Percentiles rank a stretch among this genome's conserved stretches.
phyloP scores from a whole-genome alignment of 2,113 vertebrate species.

The Phalacrocorax brasilianus region DNA sequence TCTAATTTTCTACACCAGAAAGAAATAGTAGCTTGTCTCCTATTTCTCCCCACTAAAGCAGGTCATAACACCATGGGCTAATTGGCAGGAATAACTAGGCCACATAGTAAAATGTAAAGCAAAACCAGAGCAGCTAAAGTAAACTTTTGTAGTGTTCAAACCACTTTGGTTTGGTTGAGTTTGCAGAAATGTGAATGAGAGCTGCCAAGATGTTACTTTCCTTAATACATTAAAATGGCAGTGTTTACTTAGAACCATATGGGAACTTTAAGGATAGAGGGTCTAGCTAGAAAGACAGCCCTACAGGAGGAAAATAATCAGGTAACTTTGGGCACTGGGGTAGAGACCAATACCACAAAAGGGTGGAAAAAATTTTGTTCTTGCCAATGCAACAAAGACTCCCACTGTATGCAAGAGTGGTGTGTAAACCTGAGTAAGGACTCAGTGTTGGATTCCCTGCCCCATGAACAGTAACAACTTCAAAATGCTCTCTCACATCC shows the following conservation, averaged over 20 bases:
- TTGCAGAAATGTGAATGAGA: conserved; percentile 19
- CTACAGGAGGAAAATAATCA: conserved; percentile 41
- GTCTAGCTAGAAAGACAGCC: conserved; percentile 10
- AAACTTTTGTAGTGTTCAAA: conserved; percentile 39
- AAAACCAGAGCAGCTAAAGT: conserved; percentile 65
- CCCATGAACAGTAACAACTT: neutral
- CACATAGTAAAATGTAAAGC: conserved; percentile 51
- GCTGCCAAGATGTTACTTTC: conserved; percentile 58
- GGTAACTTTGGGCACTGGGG: neutral
- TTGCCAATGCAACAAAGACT: neutral
- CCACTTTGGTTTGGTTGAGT: conserved; percentile 58
- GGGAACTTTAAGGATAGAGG: conserved; percentile 28
- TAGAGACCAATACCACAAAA: neutral
- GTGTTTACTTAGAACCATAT: conserved; percentile 56
- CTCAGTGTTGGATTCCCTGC: neutral
- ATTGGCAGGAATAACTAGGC: conserved; percentile 56
- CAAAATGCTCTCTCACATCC: neutral
- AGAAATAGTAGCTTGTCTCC: conserved; percentile 58
- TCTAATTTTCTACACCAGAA: conserved; percentile 58
- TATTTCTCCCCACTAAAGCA: conserved; percentile 47
- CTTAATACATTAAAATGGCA: conserved; percentile 29
- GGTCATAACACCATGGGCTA: conserved; percentile 42
- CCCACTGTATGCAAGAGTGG: neutral
- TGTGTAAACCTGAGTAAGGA: neutral
- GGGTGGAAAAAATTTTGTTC: conserved; percentile 8